Evolutionary conservation across 1,140 invertebrate species (phyloP), one percentile per base, ranked within the genome.

Genomic region (Drosophila lowei): DNA sequence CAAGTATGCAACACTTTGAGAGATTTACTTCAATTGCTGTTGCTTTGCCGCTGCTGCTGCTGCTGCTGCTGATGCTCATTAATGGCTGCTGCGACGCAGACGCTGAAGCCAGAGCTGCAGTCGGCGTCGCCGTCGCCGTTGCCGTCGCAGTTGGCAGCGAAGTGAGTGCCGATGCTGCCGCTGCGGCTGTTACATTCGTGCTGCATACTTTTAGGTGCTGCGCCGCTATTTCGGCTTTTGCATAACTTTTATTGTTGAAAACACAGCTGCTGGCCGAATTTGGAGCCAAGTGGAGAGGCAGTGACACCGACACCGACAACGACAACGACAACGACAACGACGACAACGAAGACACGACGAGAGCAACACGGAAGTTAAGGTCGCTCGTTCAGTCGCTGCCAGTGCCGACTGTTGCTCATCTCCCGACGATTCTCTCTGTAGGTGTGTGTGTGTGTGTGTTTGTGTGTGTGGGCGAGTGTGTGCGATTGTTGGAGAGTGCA

Each of bases 231-330:
- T 86, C 67, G 65, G 74, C 77, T 72, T 84, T 86, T 86, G 83
- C 81, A 88, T 88, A 86, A 83, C 83, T 88, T 88, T 78, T 72
- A 88, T 86, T 88, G 83, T 86, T 52, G 38, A 58, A 60, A 73
- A 56, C 66, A 60, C 71, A 76, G 56, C 81, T 81, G 77, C 75
- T 75, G 63, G 81, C 74, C 59, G 61, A 66, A 47, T 77, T 77
- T 48, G 13, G 50, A 23, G 50, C 43, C 49, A 58, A 38, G 25
- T 50, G 11, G 70, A 77, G 79, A 77, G 78, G 34, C 34, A 38
- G 5, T 11, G 34, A 13, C 68, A 50, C 41, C 38, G 61, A 34
- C 42, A 9, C 9, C 44, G n/a, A 11, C 30, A 18, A 47, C 15
- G 44, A 6, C 30, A 5, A 25, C 23, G 5, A 25, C 23, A 4